Percentiles rank a stretch among this genome's conserved stretches.
Evolutionary conservation across 2,888 invertebrate species (phyloP).

Genomic region (Synergus umbraculus): DNA sequence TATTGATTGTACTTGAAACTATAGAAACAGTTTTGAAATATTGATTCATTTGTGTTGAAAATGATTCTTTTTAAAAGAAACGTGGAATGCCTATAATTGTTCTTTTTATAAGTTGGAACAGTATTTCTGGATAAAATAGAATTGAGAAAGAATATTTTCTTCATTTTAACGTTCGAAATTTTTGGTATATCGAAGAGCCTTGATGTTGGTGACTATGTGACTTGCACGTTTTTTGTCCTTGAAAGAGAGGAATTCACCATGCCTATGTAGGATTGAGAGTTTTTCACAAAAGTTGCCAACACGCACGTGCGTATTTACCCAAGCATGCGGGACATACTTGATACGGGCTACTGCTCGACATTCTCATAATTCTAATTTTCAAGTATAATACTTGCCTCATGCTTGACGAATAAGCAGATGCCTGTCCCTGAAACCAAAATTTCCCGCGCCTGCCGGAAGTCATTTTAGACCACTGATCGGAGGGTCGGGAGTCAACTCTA

Average conservation of each 20-base stretch:
- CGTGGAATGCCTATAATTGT: too few relatives aligned
- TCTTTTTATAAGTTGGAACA: too few relatives aligned
- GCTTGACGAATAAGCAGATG: slow-evolving; percentile 55
- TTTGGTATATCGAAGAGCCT: neutral
- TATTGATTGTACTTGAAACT: too few relatives aligned
- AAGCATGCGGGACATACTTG: slow-evolving; percentile 59
- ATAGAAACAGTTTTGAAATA: too few relatives aligned
- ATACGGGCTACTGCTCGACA: slow-evolving; percentile 52
- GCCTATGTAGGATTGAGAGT: slow-evolving; percentile 14
- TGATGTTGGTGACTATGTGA: neutral
- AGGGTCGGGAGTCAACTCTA: slow-evolving; percentile 4
- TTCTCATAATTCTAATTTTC: slow-evolving; percentile 60
- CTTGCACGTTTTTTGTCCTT: neutral
- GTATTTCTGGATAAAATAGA: too few relatives aligned
- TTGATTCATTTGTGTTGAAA: too few relatives aligned
- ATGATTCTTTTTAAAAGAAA: too few relatives aligned
- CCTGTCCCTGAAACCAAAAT: slow-evolving; percentile 44
- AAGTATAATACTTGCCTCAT: slow-evolving; percentile 47
- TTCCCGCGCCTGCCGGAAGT: slow-evolving; percentile 14
- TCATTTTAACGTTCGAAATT: too few relatives aligned
- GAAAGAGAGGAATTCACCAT: neutral
- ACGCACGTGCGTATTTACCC: slow-evolving; percentile 50
- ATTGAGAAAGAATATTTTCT: too few relatives aligned
- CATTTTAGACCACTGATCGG: neutral
- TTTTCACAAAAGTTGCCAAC: slow-evolving; percentile 33